These are phyloP conservation scores for Diadegma fenestrale DNA, from an alignment of 2,888 invertebrate species.

Conservation along the genomic window DNA sequence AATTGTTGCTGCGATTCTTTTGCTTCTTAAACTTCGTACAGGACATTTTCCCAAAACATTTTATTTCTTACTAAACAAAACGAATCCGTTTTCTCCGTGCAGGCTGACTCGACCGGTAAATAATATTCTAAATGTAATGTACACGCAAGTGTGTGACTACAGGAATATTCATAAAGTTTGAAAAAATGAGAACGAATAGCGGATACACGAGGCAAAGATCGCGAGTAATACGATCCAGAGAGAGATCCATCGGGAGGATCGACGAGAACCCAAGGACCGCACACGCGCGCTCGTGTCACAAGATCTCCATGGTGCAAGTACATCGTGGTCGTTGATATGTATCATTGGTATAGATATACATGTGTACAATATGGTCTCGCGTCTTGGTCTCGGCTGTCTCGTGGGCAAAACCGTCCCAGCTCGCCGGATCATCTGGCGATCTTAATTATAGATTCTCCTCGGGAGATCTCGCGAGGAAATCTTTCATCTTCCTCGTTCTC, in stretches of 20 bases:
- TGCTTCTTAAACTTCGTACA: no score
- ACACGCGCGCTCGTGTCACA: conserved; percentile 72
- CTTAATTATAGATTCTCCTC: conserved; percentile 73
- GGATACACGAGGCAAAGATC: conserved; percentile 60
- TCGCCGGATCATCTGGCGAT: conserved; percentile 72
- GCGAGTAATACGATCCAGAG: conserved; percentile 66
- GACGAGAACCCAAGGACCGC: conserved; percentile 71
- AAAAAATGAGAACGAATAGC: conserved; percentile 53
- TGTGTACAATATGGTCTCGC: conserved; percentile 31
- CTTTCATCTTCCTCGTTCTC: conserved; percentile 35
- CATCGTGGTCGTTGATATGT: conserved; percentile 41
- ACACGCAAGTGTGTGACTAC: neutral
- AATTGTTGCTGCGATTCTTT: no score
- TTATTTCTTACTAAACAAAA: no score
- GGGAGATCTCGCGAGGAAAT: conserved; percentile 59
- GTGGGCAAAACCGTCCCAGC: conserved; percentile 61
- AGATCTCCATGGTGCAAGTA: conserved; percentile 57
- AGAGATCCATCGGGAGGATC: conserved; percentile 52
- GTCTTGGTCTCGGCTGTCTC: conserved; percentile 68
- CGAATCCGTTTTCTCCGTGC: no score
- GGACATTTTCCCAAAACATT: no score
- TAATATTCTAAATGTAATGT: conserved; percentile 5
- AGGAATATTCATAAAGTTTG: neutral
- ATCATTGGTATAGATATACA: neutral
- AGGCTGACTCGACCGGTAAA: neutral